Evolutionary conservation across 2,113 vertebrate genomes (phyloP), one percentile per base, ranked within the genome.

Genomic region (Vulpes ferrilata): DNA sequence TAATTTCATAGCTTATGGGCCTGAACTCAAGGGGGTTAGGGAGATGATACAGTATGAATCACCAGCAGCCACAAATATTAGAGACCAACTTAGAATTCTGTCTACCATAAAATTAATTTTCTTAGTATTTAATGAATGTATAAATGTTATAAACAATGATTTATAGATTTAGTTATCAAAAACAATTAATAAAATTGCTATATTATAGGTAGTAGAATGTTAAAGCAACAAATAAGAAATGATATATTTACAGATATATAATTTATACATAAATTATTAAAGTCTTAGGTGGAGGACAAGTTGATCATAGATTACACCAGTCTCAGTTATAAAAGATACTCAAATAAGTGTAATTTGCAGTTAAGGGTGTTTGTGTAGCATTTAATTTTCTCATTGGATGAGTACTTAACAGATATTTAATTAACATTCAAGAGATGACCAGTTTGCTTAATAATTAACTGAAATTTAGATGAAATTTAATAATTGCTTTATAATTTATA

Each of bases 401-500:
- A 60, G 17, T 71, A 81, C 27, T 43, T 88, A 87, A 87, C 4
- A 73, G 30, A 43, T 85, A 89, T 67, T 67, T 88, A 87, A 88
- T 97, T 93, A 90, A 74, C 53, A 78, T 87, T 43, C 19, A 93
- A 93, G 73, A 93, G 51, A 57, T 62, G 67, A 35, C 12, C 67
- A 83, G 16, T 78, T 93, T 91, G 35, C 27, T 90, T 81, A 91
- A 76, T 57, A 93, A 83, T 78, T 65, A 76, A 73, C 74, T 88
- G 51, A 92, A 95, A 86, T 67, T 85, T 96, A 57, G 23, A 64
- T 83, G 19, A 92, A 25, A 53, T 96, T 93, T 78, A 82, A 67
- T 59, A 74, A 81, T 67, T 93, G 93, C 19, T 76, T 81, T 81
- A 74, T 95, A 90, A 90, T 35, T 59, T 86, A 80, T 93, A 81